Conservation (phyloP, 1,140 invertebrate species). For the Dendrolimus kikuchii region DNA sequence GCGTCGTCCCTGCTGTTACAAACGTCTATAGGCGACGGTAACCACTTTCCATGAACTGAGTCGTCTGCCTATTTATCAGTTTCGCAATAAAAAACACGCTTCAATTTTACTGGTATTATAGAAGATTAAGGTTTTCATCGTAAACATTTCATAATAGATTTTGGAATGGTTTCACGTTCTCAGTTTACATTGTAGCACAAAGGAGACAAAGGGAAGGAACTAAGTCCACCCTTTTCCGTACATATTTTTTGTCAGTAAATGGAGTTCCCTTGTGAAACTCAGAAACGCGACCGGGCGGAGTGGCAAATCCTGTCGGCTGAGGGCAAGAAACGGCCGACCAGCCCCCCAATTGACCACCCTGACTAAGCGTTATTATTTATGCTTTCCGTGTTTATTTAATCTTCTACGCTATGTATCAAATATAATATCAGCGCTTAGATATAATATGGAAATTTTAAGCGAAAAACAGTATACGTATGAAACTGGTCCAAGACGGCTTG, state of each 20-base stretch:
- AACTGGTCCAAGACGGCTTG: no score
- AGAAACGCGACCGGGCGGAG: constrained; percentile 40
- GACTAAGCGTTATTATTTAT: constrained; percentile 39
- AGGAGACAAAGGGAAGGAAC: constrained; percentile 7
- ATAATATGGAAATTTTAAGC: no score
- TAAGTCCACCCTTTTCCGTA: constrained; percentile 26
- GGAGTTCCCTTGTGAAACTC: constrained; percentile 51
- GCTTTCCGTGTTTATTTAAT: neutral
- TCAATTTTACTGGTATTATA: no score
- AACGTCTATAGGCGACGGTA: no score
- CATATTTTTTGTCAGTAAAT: constrained; percentile 49
- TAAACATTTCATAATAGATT: constrained; percentile 9
- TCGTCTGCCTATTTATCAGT: no score
- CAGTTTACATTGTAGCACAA: constrained; percentile 11
- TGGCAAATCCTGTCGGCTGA: constrained; percentile 43
- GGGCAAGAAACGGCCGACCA: constrained; percentile 30
- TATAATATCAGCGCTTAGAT: neutral
- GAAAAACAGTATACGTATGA: no score
- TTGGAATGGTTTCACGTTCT: constrained; percentile 8
- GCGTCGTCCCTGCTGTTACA: no score
- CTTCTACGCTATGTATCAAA: constrained; percentile 1
- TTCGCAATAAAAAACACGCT: no score
- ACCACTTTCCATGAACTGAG: no score
- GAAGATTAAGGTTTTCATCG: no score
- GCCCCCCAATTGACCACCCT: constrained; percentile 19